These are phyloP conservation scores for Leucoraja erinaceus DNA, from an alignment of 2,113 vertebrate genomes.

Conservation along the genomic window DNA sequence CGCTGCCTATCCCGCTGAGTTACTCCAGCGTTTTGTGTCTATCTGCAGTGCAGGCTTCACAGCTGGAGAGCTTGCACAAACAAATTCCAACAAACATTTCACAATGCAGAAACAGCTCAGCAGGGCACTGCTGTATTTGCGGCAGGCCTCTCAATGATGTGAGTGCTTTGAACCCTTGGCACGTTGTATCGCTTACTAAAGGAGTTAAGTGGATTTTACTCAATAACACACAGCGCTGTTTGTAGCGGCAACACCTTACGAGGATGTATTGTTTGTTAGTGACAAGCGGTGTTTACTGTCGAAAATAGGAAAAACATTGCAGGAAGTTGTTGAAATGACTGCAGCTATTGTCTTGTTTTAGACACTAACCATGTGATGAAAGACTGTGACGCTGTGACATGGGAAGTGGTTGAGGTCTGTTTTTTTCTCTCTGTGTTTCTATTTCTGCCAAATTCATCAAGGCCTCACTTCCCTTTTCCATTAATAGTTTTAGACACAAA, in stretches of 20 bases:
- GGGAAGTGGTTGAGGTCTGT: slow-evolving; percentile 17
- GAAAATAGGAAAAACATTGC: slow-evolving; percentile 21
- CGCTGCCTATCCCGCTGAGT: too few relatives aligned
- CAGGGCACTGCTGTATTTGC: background rate
- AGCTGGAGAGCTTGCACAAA: background rate
- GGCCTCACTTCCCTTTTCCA: slow-evolving; percentile 29
- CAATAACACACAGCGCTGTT: background rate
- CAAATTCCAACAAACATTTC: background rate
- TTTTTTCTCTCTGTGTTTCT: background rate
- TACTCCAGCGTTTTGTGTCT: too few relatives aligned
- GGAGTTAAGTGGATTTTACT: background rate
- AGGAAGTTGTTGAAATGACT: slow-evolving; percentile 12
- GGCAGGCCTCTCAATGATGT: background rate
- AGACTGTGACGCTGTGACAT: background rate
- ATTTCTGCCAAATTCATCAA: slow-evolving; percentile 12
- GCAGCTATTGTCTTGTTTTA: background rate
- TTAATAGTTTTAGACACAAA: slow-evolving; percentile 14
- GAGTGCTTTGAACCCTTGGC: background rate
- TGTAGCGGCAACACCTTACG: background rate
- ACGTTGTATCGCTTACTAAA: background rate
- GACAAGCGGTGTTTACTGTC: background rate
- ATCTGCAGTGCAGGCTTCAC: background rate
- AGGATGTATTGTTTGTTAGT: background rate
- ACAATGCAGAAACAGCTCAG: background rate
- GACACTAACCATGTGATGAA: background rate